Evolutionary conservation across 2,797 vertebrate genomes (phyloP).

Genomic region (Megalops cyprinoides): DNA sequence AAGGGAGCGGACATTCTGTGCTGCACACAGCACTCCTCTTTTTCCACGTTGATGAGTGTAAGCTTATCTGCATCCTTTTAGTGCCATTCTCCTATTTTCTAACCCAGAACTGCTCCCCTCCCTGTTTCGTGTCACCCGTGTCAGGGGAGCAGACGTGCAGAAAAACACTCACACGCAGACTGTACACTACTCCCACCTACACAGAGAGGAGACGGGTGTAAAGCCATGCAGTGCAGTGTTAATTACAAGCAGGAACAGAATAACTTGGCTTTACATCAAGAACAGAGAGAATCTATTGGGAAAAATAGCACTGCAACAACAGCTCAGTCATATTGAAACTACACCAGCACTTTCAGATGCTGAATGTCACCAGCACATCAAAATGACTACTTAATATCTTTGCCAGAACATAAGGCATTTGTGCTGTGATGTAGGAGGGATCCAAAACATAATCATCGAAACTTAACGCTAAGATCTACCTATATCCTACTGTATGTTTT

Average conservation of each 20-base stretch:
- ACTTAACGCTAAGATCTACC: too few relatives aligned
- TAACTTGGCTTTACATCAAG: neutral
- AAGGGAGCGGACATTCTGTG: slow-evolving; percentile 32
- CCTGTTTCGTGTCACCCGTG: neutral
- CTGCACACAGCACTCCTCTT: neutral
- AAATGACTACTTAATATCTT: neutral
- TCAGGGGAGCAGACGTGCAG: neutral
- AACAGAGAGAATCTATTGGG: neutral
- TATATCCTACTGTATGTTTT: neutral
- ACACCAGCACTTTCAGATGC: neutral
- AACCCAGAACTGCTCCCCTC: neutral
- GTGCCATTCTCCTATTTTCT: neutral
- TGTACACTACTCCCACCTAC: neutral
- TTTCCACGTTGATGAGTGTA: neutral
- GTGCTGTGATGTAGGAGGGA: neutral
- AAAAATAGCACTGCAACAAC: neutral
- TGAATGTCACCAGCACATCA: too few relatives aligned
- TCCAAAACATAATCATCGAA: neutral
- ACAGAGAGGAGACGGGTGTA: neutral
- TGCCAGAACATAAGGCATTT: neutral
- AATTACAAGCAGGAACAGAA: neutral
- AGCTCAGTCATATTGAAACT: neutral
- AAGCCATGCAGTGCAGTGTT: neutral
- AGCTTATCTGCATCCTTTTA: slow-evolving; percentile 12
- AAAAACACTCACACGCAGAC: neutral